Evolutionary conservation across 1,140 invertebrate genomes (phyloP).

Genomic region (Choristoneura fumiferana): DNA sequence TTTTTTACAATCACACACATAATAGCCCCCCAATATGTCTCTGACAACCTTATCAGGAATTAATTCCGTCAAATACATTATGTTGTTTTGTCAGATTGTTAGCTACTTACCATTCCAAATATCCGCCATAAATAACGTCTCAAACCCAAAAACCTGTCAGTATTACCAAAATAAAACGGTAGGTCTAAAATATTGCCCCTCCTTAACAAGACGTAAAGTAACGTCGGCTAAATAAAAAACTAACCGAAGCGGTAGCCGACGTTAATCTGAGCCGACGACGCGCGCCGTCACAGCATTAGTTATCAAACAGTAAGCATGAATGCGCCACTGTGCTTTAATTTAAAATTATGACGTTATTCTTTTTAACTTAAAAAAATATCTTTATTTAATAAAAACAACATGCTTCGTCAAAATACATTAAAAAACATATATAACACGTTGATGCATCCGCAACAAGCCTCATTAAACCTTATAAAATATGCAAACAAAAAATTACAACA

Average conservation of each 20-base stretch:
- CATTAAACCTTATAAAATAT: no score
- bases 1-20: no score
- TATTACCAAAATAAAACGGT: constrained; percentile 11
- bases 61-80: not conserved
- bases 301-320: not conserved
- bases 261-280: constrained; percentile 46
- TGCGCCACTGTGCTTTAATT: no score
- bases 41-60: no score
- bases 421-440: no score
- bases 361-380: no score
- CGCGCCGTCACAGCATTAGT: constrained; percentile 27
- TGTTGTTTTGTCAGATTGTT: constrained; percentile 14
- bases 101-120: constrained; percentile 17
- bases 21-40: no score
- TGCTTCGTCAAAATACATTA: no score
- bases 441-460: no score
- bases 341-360: no score
- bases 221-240: constrained; percentile 26
- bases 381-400: no score
- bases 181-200: constrained; percentile 11
- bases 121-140: constrained; percentile 8
- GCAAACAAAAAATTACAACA: no score
- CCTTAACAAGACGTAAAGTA: constrained; percentile 18
- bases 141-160: not conserved
- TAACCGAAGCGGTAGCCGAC: constrained; percentile 30